Evolutionary conservation across 2,797 vertebrate species (phyloP), one percentile per base, ranked within the genome.

Genomic region (Syngnathus acus): DNA sequence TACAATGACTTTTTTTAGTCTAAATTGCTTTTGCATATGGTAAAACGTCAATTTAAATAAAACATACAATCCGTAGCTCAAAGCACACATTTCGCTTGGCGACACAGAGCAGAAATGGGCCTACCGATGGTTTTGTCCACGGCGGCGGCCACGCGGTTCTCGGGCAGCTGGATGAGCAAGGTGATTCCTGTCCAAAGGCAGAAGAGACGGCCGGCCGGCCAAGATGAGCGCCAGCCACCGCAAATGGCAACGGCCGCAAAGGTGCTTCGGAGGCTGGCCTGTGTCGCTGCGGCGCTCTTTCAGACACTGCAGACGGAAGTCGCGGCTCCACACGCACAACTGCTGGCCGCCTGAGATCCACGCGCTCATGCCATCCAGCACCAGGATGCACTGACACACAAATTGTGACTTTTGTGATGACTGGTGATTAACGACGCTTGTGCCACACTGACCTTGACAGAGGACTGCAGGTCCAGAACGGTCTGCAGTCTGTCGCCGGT

Each of bases 261-360:
- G 19, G 37, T 1, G 3, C n/a, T 62, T 7, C 5, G 13, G 23
- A 5, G 4, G 37, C 78, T 82, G 61, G 93, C 95, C 96, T 62
- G 93, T 92, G 86, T 99, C 95, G 67, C 88, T 93, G 86, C 93
- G 92, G 82, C 92, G 91, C 83, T 82, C 83, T 4, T 83, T 90
- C 78, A 95, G 93, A 86, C 94, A 94, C 80, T 94, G 88, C 70
- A 98, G 92, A 81, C 94, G 91, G 70, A 95, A 93, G 82, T 94
- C 90, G 87, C 67, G 78, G 91, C 90, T 94, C 96, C 97, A 99
- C 72, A 96, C 91, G 78, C 94, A 95, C 4, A 98, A 82, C 71
- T 97, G 94, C 74, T 90, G 94, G 19, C 94, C 95, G 65, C 94
- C 96, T 21, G 97, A 97, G 19, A 98, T 74, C 92, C 92, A 97